Percentiles rank a stretch among this genome's conserved stretches.
Evolutionary conservation across 1,140 invertebrate genomes (phyloP).

Genomic region (Procambarus virginalis): DNA sequence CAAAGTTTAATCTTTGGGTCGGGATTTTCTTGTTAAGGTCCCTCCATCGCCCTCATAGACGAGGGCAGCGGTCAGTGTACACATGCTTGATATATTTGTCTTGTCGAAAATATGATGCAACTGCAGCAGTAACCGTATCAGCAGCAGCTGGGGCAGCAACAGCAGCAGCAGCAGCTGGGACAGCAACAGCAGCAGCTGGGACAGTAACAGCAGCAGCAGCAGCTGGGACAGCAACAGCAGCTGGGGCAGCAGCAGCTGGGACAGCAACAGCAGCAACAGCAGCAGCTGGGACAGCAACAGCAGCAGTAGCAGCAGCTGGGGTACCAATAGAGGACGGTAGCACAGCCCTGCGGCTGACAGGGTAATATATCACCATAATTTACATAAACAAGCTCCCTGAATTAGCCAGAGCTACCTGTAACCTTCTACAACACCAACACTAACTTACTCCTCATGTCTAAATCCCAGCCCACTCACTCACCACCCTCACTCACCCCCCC

Average conservation of each 20-base stretch:
- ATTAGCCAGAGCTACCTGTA: conserved; percentile 3
- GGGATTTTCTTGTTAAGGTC: too few species aligned
- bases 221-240: too few species aligned
- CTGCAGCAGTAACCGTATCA: background rate
- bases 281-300: background rate
- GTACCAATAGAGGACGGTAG: background rate
- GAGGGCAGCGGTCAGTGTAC: too few species aligned
- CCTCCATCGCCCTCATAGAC: too few species aligned
- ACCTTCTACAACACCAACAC: background rate
- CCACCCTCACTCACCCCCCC: background rate
- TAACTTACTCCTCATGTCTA: conserved; percentile 5
- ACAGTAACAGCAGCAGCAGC: too few species aligned
- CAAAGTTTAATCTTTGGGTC: too few species aligned
- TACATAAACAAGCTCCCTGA: conserved; percentile 19
- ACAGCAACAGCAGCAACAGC: background rate
- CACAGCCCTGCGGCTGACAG: background rate
- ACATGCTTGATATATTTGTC: too few species aligned
- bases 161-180: too few species aligned
- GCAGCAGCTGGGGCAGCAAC: background rate
- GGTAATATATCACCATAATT: conserved; percentile 8
- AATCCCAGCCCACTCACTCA: background rate
- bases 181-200: too few species aligned
- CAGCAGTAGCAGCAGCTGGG: background rate
- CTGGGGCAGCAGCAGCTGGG: background rate
- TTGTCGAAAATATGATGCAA: background rate